phyloP scores from a whole-genome alignment of 2,797 vertebrate genomes.

The Mormyrops attenuatus region DNA sequence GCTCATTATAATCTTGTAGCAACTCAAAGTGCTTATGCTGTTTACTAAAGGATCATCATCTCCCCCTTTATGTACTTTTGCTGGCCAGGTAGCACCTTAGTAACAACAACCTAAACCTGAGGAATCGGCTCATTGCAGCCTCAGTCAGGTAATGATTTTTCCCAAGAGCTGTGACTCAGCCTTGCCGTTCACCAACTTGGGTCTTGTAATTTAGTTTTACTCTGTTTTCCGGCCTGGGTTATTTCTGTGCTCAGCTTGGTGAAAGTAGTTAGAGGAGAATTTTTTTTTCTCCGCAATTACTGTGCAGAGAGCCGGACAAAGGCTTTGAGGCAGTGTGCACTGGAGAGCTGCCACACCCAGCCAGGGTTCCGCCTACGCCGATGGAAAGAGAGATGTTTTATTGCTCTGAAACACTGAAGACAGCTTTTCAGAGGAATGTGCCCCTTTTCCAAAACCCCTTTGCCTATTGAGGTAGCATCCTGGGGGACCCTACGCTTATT shows the following conservation, averaged over 20 bases:
- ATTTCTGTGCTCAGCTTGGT: slow-evolving; percentile 9
- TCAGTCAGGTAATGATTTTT: background rate
- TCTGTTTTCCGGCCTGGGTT: background rate
- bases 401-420: background rate
- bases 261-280: background rate
- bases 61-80: background rate
- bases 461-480: background rate
- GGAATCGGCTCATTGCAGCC: background rate
- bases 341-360: background rate
- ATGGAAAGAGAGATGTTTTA: background rate
- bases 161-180: background rate
- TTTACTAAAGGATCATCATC: background rate
- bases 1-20: background rate
- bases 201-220: slow-evolving; percentile 3
- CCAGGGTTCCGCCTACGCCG: background rate
- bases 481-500: background rate
- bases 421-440: background rate
- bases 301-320: background rate
- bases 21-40: background rate
- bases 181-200: too few relatives aligned
- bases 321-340: background rate
- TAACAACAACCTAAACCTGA: background rate
- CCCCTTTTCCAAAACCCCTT: background rate
- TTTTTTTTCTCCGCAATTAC: slow-evolving; percentile 9
- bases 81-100: background rate